Evolutionary conservation across 2,888 invertebrate genomes (phyloP).

Genomic region (Boloria selene): DNA sequence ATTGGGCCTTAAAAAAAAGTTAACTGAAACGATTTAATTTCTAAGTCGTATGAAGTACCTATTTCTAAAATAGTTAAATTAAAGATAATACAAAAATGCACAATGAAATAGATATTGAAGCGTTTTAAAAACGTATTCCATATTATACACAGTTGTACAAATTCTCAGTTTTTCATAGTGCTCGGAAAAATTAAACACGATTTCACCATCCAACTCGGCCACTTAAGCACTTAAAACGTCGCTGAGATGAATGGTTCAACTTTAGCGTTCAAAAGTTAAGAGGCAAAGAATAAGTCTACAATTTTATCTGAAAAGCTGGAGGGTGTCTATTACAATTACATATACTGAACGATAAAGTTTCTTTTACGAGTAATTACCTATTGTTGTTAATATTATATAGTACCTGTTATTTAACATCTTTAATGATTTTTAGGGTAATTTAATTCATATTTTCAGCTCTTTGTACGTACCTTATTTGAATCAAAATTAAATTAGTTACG

Average conservation of each 20-base stretch:
- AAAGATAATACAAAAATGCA: neutral
- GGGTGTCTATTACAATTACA: constrained; percentile 26
- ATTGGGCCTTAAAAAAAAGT: no score
- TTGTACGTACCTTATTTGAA: no score
- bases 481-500: no score
- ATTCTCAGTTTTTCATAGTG: constrained; percentile 44
- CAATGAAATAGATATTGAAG: neutral
- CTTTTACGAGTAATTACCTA: neutral
- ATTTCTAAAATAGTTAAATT: no score
- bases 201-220: constrained; percentile 54
- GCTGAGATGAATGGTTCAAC: constrained; percentile 62
- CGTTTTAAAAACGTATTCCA: constrained; percentile 6
- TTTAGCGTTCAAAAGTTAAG: constrained; percentile 48
- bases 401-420: neutral
- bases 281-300: constrained; percentile 33
- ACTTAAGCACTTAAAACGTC: constrained; percentile 72
- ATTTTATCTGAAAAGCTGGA: constrained; percentile 27
- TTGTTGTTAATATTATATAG: neutral
- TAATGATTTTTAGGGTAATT: no score
- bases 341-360: neutral
- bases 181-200: constrained; percentile 58
- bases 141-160: constrained; percentile 21
- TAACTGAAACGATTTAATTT: no score
- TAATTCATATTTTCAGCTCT: no score
- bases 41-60: no score